Evolutionary conservation across 92 coral and sea anemone genomes (phyloP).

Genomic region (Muricea muricata): DNA sequence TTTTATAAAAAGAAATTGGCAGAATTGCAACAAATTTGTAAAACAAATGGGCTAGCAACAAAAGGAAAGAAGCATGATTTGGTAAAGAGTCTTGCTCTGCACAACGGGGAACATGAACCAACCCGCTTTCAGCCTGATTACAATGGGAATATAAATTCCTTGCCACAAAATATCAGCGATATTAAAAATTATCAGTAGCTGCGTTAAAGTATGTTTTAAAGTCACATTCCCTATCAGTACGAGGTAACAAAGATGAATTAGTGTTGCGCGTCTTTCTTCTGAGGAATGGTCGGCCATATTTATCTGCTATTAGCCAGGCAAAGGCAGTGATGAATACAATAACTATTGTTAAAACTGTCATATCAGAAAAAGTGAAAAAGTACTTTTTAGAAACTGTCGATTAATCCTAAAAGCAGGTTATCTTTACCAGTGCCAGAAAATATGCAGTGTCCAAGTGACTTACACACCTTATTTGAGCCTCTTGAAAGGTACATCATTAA

Average conservation of each 20-base stretch:
- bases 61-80: conserved; percentile 55
- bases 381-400: neutral
- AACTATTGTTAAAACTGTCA: neutral
- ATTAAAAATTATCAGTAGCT: conserved; percentile 60
- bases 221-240: neutral
- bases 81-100: conserved; percentile 39
- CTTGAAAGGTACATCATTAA: neutral
- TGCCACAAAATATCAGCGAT: conserved; percentile 45
- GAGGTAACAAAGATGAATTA: conserved; percentile 18
- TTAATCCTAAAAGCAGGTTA: conserved; percentile 15
- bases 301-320: conserved; percentile 24
- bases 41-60: conserved; percentile 21
- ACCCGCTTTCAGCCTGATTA: conserved; percentile 38
- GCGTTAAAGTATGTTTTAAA: conserved; percentile 56
- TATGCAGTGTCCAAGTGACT: neutral
- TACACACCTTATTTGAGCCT: neutral
- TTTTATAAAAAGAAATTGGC: conserved; percentile 42
- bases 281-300: conserved; percentile 37
- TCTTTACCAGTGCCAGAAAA: neutral
- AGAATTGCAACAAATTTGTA: conserved; percentile 29
- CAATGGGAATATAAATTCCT: conserved; percentile 19
- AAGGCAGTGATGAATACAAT: conserved; percentile 5
- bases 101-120: conserved; percentile 27
- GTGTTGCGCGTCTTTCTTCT: conserved; percentile 50
- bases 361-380: conserved; percentile 1